Evolutionary conservation across 1,140 invertebrate genomes (phyloP).

Genomic region (Penaeus chinensis): DNA sequence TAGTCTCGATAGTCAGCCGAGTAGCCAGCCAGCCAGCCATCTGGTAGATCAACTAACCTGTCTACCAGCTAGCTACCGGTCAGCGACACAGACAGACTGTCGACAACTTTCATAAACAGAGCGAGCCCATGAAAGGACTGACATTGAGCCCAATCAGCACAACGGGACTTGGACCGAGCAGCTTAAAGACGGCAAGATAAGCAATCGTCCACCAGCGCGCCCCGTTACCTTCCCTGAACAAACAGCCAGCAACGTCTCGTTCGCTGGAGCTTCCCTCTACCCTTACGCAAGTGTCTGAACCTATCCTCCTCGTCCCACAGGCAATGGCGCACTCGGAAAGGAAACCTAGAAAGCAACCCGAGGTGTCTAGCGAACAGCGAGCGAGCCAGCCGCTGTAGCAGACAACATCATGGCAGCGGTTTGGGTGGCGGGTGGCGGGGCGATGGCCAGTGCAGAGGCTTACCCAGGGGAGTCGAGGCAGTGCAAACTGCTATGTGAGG

Average conservation of each 20-base stretch:
- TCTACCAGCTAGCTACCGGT: not conserved
- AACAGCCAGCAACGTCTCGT: too few relatives aligned
- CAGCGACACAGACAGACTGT: not conserved
- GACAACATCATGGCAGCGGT: slow-evolving; percentile 43
- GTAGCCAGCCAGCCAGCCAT: slow-evolving; percentile 3
- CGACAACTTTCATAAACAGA: not conserved
- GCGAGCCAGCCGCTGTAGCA: slow-evolving; percentile 42
- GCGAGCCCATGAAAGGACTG: too few relatives aligned
- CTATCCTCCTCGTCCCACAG: too few relatives aligned
- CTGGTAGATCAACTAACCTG: not conserved
- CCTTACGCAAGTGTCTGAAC: too few relatives aligned
- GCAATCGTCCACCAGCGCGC: too few relatives aligned
- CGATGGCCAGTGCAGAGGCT: slow-evolving; percentile 8
- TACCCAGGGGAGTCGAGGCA: slow-evolving; percentile 53
- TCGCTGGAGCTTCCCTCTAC: too few relatives aligned
- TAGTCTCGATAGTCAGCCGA: not conserved
- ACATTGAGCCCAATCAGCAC: too few relatives aligned
- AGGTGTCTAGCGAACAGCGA: slow-evolving; percentile 23
- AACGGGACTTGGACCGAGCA: too few relatives aligned
- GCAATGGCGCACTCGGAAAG: not conserved
- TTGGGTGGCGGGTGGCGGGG: slow-evolving; percentile 5
- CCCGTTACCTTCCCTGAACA: too few relatives aligned
- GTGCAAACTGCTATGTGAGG: slow-evolving; percentile 48
- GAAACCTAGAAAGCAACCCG: not conserved
- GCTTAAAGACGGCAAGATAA: too few relatives aligned